A percentile compares a stretch with the other conserved stretches of the same genome.
Conservation (phyloP, 1,140 invertebrate species). For the Halictus rubicundus region DNA sequence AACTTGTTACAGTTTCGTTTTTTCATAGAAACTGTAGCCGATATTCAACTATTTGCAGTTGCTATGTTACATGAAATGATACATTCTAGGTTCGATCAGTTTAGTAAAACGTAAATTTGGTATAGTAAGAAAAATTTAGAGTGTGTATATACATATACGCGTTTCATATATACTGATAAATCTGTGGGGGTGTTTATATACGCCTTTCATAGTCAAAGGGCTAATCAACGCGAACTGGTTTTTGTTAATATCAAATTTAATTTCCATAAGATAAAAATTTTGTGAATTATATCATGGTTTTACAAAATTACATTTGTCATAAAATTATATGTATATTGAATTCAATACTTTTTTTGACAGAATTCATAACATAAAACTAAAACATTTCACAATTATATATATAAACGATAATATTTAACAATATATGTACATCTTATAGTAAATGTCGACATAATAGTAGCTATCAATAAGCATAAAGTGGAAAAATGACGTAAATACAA, state of each 20-base stretch:
- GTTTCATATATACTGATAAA: too few relatives aligned
- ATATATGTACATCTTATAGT: slow-evolving; percentile 41
- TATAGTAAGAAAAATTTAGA: too few relatives aligned
- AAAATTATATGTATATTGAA: slow-evolving; percentile 34
- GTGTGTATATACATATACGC: too few relatives aligned
- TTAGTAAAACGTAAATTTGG: too few relatives aligned
- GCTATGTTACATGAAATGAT: too few relatives aligned
- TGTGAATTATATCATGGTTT: slow-evolving; percentile 24
- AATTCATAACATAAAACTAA: slow-evolving; percentile 30
- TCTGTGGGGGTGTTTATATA: too few relatives aligned
- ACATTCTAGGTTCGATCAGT: too few relatives aligned
- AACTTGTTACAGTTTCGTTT: too few relatives aligned
- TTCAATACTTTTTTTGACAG: not conserved
- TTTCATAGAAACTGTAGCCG: too few relatives aligned
- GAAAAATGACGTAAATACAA: slow-evolving; percentile 39
- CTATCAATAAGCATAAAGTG: slow-evolving; percentile 9
- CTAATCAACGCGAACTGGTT: not conserved
- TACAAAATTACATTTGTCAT: slow-evolving; percentile 46
- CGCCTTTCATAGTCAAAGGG: not conserved
- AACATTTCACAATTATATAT: slow-evolving; percentile 22
- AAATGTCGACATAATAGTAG: slow-evolving; percentile 9
- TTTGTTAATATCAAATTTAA: slow-evolving; percentile 20
- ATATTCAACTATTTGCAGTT: too few relatives aligned
- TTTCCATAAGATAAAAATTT: slow-evolving; percentile 8
- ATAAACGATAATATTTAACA: slow-evolving; percentile 23